phyloP scores from a whole-genome alignment of 2,888 invertebrate genomes.

The Anaspis maculata region DNA sequence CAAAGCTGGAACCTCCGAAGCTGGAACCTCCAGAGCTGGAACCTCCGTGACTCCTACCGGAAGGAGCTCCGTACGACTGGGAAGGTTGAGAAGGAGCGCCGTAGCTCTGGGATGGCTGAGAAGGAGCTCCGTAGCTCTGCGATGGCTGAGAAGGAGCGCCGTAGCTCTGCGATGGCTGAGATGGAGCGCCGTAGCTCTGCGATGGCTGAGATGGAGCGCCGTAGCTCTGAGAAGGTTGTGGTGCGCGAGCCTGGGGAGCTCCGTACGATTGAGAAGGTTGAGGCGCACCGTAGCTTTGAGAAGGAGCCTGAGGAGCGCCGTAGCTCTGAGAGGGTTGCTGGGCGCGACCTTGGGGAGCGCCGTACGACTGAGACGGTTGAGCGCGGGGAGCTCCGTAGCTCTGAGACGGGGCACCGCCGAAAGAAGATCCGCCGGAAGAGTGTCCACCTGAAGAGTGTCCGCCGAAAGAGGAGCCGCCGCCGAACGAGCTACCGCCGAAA shows the following conservation, averaged over 20 bases:
- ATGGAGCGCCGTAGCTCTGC: slow-evolving; percentile 37
- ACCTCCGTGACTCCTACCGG: slow-evolving; percentile 32
- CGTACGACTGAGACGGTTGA: slow-evolving; percentile 24
- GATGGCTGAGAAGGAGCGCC: slow-evolving; percentile 32
- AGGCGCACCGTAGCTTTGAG: slow-evolving; percentile 23
- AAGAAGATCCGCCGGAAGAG: slow-evolving; percentile 9
- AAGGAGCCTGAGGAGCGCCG: slow-evolving; percentile 30
- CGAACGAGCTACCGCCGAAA: slow-evolving; percentile 18
- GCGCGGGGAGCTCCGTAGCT: slow-evolving; percentile 6
- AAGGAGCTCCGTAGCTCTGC: slow-evolving; percentile 7
- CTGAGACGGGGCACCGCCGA: slow-evolving; percentile 15
- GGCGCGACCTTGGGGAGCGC: slow-evolving; percentile 23
- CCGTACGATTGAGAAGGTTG: slow-evolving; percentile 34
- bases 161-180: slow-evolving; percentile 27
- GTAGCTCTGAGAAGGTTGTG: slow-evolving; percentile 11
- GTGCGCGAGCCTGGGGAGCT: slow-evolving; percentile 27
- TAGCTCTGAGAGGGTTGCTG: slow-evolving; percentile 22
- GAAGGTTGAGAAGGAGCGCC: slow-evolving; percentile 31
- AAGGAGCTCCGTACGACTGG: slow-evolving; percentile 17
- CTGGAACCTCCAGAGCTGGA: slow-evolving; percentile 29
- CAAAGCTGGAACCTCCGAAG: slow-evolving; percentile 32
- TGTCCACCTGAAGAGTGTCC: slow-evolving; percentile 15
- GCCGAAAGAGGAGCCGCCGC: slow-evolving; percentile 24
- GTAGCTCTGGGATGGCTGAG: slow-evolving; percentile 22
- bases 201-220: slow-evolving; percentile 31